Evolutionary conservation across 2,888 invertebrate genomes (phyloP).

Genomic region (Hirtodrosophila alboralis): DNA sequence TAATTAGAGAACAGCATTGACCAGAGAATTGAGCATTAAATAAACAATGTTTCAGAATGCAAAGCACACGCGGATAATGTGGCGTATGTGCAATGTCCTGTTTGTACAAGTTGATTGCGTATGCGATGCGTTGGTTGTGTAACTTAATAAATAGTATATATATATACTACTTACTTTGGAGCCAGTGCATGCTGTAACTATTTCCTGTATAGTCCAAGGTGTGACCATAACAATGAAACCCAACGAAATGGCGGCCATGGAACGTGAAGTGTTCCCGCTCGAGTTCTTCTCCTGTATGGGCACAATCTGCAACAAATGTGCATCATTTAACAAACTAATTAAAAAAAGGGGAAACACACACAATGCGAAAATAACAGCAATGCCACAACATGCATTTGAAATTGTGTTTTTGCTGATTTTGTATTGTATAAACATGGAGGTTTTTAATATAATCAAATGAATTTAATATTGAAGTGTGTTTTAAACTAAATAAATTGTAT

Average conservation of each 20-base stretch:
- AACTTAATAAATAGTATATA: no score
- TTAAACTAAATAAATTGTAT: no score
- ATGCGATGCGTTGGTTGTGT: conserved; percentile 44
- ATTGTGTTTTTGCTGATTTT: not conserved
- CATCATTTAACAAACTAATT: conserved; percentile 33
- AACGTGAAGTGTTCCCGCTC: conserved; percentile 91
- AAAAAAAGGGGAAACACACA: conserved; percentile 6
- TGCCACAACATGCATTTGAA: not conserved
- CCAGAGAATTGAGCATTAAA: conserved; percentile 1
- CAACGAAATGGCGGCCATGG: conserved; percentile 96
- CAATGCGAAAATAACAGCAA: not conserved
- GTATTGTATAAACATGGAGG: conserved; percentile 3
- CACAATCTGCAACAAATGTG: conserved; percentile 74
- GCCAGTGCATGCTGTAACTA: conserved; percentile 94
- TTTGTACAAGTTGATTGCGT: conserved; percentile 46
- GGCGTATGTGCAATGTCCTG: conserved; percentile 40
- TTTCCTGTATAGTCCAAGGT: conserved; percentile 95
- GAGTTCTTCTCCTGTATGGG: conserved; percentile 86
- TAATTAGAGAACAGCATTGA: conserved; percentile 5
- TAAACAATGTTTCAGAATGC: conserved; percentile 23
- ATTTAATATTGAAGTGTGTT: not conserved
- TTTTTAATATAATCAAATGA: not conserved
- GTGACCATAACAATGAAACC: conserved; percentile 96
- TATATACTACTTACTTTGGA: conserved; percentile 87
- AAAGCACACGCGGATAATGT: conserved; percentile 23